These are phyloP conservation scores for Gerris buenoi DNA, from an alignment of 1,140 invertebrate species.

Conservation along the genomic window DNA sequence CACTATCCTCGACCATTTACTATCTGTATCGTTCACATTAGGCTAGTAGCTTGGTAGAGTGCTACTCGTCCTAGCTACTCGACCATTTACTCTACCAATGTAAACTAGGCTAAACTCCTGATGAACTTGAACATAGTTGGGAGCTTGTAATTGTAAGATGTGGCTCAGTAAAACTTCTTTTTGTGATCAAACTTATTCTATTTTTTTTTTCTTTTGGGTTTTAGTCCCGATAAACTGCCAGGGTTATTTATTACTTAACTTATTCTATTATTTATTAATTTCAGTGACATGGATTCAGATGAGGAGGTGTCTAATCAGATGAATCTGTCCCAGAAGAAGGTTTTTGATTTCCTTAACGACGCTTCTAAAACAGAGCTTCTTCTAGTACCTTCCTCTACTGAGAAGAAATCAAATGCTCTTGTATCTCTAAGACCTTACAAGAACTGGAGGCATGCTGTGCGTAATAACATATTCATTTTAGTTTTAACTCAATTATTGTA, in stretches of 20 bases:
- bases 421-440: constrained; percentile 49
- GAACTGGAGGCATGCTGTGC: constrained; percentile 53
- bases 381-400: constrained; percentile 48
- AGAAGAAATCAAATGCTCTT: constrained; percentile 55
- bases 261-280: constrained; percentile 4
- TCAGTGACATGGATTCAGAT: constrained; percentile 55
- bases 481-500: not conserved
- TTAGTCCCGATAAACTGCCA: no score
- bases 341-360: constrained; percentile 59
- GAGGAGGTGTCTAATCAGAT: constrained; percentile 50
- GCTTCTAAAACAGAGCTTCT: constrained; percentile 47
- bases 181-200: no score
- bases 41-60: no score
- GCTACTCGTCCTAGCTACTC: no score
- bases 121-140: no score
- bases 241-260: not conserved
- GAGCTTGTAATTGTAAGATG: no score
- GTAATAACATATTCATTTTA: constrained; percentile 12
- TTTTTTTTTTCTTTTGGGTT: no score
- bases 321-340: constrained; percentile 48
- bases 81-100: no score
- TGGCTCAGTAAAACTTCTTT: no score
- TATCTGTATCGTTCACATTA: no score
- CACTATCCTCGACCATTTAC: no score
- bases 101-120: no score